Base-by-base conservation (phyloP, 2,113 vertebrate genomes). In the Mobula hypostoma region DNA sequence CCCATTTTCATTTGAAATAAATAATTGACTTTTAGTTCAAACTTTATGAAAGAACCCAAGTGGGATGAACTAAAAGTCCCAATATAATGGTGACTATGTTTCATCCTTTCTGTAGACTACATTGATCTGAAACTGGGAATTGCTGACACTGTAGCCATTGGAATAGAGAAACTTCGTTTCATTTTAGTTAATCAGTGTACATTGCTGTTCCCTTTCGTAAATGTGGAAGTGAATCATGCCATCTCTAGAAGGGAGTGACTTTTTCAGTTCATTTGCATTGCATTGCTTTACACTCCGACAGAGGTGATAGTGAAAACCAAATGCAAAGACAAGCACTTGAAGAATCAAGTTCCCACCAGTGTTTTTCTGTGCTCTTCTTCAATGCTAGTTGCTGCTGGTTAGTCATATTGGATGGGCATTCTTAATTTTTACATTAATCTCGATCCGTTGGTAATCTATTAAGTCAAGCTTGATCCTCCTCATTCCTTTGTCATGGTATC, bases 141-240 rank as follows among this genome's bases (percentile, higher is more conserved):
- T 40, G 91, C 70, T 93, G 91, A 93, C 91, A 40, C n/a, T 74
- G 70, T 76, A 40, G 48, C 91, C 91, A 93, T 66, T 19, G 72
- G 91, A 93, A 93, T 93, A 93, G 91, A 93, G 48, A 93, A 93
- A 27, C 68, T 74, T 93, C 29, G 48, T 87, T 93, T 70, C 40
- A 11, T 74, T 93, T 24, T 72, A 36, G 36, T 93, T 93, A 56
- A 93, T 93, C 70, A 93, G 91, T 70, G 17, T 24, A 76, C 36
- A 56, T 74, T 74, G 91, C 66, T 72, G 91, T 70, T 93, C 74
- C 91, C 70, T 56, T 93, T 93, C 74, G 32, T 40, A 93, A 72
- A 70, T 74, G 68, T 93, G 70, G 36, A 93, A 56, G 63, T 61
- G 61, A 90, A 90, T 90, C n/a, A 27, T 56, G 70, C 70, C n/a